These are phyloP conservation scores for Tipula unca DNA, from an alignment of 2,888 invertebrate species.

Conservation along the genomic window DNA sequence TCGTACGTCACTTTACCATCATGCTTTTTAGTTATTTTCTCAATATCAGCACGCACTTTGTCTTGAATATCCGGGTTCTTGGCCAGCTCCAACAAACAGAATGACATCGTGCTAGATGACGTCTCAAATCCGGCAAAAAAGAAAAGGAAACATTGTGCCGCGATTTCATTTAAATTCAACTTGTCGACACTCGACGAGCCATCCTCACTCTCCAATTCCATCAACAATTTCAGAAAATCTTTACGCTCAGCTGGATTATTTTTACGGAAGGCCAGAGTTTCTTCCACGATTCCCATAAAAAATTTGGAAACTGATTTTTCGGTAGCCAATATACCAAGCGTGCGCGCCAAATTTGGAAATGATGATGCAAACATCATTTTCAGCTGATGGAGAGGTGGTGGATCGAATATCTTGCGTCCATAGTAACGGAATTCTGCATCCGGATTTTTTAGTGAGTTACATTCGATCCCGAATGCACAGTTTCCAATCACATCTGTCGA, in stretches of 20 bases:
- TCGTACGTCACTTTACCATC: constrained; percentile 22
- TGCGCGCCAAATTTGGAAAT: constrained; percentile 16
- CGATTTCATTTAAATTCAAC: constrained; percentile 22
- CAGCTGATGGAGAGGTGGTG: not conserved
- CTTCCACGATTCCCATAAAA: too few species aligned
- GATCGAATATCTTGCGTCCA: constrained; percentile 22
- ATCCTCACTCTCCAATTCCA: constrained; percentile 38
- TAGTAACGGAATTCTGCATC: constrained; percentile 31
- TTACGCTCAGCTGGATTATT: constrained; percentile 36
- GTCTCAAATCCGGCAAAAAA: too few species aligned
- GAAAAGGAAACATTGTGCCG: too few species aligned
- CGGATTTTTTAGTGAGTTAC: constrained; percentile 34
- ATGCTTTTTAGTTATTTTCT: too few species aligned
- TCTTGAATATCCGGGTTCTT: too few species aligned
- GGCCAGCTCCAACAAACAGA: too few species aligned
- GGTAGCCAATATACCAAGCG: constrained; percentile 28
- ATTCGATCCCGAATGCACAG: constrained; percentile 38
- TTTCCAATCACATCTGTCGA: constrained; percentile 42
- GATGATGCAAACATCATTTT: not conserved
- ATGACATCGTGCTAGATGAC: too few species aligned
- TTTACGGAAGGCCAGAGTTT: constrained; percentile 38
- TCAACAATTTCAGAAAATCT: constrained; percentile 45
- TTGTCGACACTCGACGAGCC: constrained; percentile 25
- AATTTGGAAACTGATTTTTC: too few species aligned
- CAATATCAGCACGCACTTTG: too few species aligned